phyloP scores from a whole-genome alignment of 2,888 invertebrate species.

The Ormyrus rosae region DNA sequence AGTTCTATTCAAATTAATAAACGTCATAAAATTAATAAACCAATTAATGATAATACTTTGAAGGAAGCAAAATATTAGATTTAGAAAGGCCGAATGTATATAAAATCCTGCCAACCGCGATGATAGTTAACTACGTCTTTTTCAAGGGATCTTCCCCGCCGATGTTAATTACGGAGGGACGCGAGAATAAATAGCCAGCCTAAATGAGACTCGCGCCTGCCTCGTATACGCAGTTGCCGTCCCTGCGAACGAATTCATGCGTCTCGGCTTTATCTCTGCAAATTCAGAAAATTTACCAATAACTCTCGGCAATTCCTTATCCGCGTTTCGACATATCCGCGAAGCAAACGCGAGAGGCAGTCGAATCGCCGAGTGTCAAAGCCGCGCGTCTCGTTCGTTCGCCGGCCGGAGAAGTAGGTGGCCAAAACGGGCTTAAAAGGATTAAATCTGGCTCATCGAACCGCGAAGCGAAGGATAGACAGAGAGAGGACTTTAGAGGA shows the following conservation, averaged over 20 bases:
- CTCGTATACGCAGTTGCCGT: slow-evolving; percentile 8
- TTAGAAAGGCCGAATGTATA: too few species aligned
- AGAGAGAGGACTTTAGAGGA: slow-evolving; percentile 26
- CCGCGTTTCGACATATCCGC: slow-evolving; percentile 38
- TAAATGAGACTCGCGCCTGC: slow-evolving; percentile 64
- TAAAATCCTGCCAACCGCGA: slow-evolving; percentile 1
- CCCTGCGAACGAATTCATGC: too few species aligned
- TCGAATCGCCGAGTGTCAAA: too few species aligned
- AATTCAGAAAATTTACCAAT: too few species aligned
- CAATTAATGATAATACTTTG: too few species aligned
- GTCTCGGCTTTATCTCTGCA: too few species aligned
- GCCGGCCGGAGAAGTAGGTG: slow-evolving; percentile 41
- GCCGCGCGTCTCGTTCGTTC: too few species aligned
- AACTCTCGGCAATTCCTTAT: too few species aligned
- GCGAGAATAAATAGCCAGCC: slow-evolving; percentile 72
- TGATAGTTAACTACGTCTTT: slow-evolving; percentile 66
- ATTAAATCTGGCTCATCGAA: slow-evolving; percentile 66
- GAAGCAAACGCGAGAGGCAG: neutral
- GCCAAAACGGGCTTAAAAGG: slow-evolving; percentile 61
- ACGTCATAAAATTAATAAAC: too few species aligned
- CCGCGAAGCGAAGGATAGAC: slow-evolving; percentile 60
- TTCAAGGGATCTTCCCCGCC: slow-evolving; percentile 58
- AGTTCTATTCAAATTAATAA: too few species aligned
- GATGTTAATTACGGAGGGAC: slow-evolving; percentile 72
- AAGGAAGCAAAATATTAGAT: too few species aligned